These are phyloP conservation scores for Pammene fasciana DNA, from an alignment of 2,888 invertebrate genomes.

Conservation along the genomic window DNA sequence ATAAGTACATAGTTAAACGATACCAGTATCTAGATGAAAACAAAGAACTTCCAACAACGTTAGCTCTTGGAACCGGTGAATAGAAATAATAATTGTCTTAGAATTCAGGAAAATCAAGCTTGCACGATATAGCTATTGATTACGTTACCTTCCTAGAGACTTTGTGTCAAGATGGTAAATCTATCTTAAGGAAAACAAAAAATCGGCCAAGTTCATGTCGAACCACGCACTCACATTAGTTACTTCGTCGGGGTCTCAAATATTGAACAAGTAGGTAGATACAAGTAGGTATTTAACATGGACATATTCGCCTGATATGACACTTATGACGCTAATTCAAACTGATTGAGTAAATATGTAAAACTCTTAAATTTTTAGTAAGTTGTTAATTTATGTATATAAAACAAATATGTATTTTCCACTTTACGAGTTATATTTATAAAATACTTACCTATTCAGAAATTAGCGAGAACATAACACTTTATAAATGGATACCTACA, in stretches of 20 bases:
- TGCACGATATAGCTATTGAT: not conserved
- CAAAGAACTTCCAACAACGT: conserved; percentile 15
- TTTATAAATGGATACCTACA: not conserved
- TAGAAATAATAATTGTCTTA: conserved; percentile 25
- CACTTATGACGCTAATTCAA: too few relatives aligned
- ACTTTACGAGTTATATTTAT: not conserved
- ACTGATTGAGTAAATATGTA: too few relatives aligned
- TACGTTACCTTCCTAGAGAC: not conserved
- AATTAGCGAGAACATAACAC: not conserved
- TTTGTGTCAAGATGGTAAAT: conserved; percentile 9
- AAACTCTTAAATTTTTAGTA: not conserved
- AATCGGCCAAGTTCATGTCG: too few relatives aligned
- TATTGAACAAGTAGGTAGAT: too few relatives aligned
- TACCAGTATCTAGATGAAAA: not conserved
- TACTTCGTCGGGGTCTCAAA: too few relatives aligned
- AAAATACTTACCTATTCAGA: not conserved
- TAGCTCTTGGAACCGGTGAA: conserved; percentile 46
- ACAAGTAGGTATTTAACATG: too few relatives aligned
- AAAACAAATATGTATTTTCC: not conserved
- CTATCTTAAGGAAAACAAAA: too few relatives aligned
- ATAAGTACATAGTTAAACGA: too few relatives aligned
- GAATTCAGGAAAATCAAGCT: conserved; percentile 33
- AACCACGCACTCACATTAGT: too few relatives aligned
- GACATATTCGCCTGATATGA: too few relatives aligned
- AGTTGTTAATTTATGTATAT: not conserved